Percentiles rank a stretch among this genome's conserved stretches.
These are phyloP conservation scores for Sipha flava DNA, from an alignment of 1,140 invertebrate genomes.

Conservation along the genomic window DNA sequence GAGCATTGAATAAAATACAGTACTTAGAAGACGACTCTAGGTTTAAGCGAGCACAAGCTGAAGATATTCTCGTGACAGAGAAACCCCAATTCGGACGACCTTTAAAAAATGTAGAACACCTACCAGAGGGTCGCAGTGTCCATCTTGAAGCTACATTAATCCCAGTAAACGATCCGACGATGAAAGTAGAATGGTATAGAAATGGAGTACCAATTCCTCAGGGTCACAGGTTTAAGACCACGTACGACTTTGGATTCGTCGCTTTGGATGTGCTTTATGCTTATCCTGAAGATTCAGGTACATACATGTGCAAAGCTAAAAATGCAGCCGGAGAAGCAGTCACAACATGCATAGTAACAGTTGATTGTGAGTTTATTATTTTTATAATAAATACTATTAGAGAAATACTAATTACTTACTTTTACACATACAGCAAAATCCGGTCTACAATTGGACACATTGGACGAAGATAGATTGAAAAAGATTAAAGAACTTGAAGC, in stretches of 20 bases:
- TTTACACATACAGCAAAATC: conserved; percentile 57
- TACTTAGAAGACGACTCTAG: conserved; percentile 80
- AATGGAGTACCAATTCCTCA: conserved; percentile 83
- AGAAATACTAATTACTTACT: background rate
- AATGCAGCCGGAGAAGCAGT: conserved; percentile 87
- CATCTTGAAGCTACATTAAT: conserved; percentile 93
- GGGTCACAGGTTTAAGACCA: conserved; percentile 83
- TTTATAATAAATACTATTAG: background rate
- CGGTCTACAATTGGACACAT: conserved; percentile 73
- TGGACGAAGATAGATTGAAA: conserved; percentile 77
- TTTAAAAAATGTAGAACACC: conserved; percentile 71
- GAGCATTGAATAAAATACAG: conserved; percentile 82
- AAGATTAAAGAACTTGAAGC: conserved; percentile 84
- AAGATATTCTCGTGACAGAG: conserved; percentile 67
- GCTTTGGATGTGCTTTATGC: conserved; percentile 92
- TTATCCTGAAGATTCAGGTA: conserved; percentile 88
- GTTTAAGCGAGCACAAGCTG: conserved; percentile 58
- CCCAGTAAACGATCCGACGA: conserved; percentile 88
- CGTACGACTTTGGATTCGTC: conserved; percentile 93
- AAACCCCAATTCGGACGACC: conserved; percentile 81
- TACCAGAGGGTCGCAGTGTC: conserved; percentile 78
- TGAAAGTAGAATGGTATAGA: conserved; percentile 92
- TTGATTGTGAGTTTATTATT: conserved; percentile 57
- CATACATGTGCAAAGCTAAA: conserved; percentile 88
- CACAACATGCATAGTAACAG: conserved; percentile 75